phyloP scores from a whole-genome alignment of 2,888 invertebrate genomes.

The Scaptomyza flava region DNA sequence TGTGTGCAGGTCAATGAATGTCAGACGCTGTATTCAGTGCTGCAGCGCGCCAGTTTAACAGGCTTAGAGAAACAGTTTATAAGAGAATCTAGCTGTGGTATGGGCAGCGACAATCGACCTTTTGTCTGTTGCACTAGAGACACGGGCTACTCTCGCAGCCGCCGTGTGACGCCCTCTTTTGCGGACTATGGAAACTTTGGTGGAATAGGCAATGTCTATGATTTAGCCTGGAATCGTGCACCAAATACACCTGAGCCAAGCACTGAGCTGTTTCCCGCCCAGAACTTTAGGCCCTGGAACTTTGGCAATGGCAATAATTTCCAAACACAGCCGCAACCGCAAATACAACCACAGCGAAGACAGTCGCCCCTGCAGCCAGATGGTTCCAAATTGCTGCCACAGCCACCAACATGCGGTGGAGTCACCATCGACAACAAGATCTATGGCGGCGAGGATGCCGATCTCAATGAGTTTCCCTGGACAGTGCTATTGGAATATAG shows the following conservation, averaged over 20 bases:
- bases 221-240: conserved; percentile 45
- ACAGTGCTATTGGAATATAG: conserved; percentile 88
- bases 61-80: conserved; percentile 72
- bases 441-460: conserved; percentile 87
- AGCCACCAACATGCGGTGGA: conserved; percentile 81
- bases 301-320: conserved; percentile 39
- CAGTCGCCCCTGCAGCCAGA: conserved; percentile 13
- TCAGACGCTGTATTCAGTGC: conserved; percentile 70
- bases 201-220: conserved; percentile 25
- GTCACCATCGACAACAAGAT: conserved; percentile 85
- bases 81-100: conserved; percentile 75
- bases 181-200: conserved; percentile 42
- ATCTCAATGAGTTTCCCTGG: conserved; percentile 89
- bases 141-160: conserved; percentile 67
- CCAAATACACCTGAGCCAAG: conserved; percentile 17
- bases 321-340: conserved; percentile 3
- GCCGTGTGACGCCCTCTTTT: conserved; percentile 36
- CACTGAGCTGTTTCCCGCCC: conserved; percentile 39
- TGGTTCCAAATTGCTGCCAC: conserved; percentile 62
- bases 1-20: conserved; percentile 82
- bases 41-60: conserved; percentile 61
- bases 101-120: conserved; percentile 69
- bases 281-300: conserved; percentile 34
- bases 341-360: conserved; percentile 1
- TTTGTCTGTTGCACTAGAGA: conserved; percentile 82